Evolutionary conservation across 2,888 invertebrate species (phyloP).

Genomic region (Zeuzera pyrina): DNA sequence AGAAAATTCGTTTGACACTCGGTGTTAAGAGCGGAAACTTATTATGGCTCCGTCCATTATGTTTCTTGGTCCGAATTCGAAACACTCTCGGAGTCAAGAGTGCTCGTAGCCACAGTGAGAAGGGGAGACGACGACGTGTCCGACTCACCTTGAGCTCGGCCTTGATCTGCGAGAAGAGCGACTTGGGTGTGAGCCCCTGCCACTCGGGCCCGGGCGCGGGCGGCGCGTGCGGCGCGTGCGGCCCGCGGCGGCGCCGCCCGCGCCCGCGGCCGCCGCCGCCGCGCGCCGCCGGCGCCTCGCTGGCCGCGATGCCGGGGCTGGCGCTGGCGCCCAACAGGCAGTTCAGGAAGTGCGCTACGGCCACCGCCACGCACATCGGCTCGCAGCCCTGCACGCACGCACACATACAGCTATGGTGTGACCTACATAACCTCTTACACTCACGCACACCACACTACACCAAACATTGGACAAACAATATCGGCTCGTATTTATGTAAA

Average conservation of each 20-base stretch:
- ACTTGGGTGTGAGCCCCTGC: slow-evolving; percentile 88
- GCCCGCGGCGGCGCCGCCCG: slow-evolving; percentile 65
- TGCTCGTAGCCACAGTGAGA: too few relatives aligned
- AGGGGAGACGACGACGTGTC: too few relatives aligned
- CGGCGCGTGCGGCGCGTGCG: slow-evolving; percentile 52
- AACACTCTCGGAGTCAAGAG: too few relatives aligned
- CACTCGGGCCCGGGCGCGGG: slow-evolving; percentile 76
- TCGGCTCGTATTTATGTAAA: too few relatives aligned
- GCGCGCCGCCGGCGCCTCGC: slow-evolving; percentile 16
- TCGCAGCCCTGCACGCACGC: slow-evolving; percentile 78
- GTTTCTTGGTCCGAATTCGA: too few relatives aligned
- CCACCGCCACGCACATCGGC: slow-evolving; percentile 90
- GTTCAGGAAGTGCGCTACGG: slow-evolving; percentile 96
- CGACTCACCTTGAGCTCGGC: slow-evolving; percentile 76
- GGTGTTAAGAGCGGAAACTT: too few relatives aligned
- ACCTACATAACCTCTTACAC: not conserved
- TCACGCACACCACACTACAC: too few relatives aligned
- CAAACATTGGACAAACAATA: slow-evolving; percentile 1
- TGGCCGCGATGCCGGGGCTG: slow-evolving; percentile 12
- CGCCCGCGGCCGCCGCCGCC: slow-evolving; percentile 71
- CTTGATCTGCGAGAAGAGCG: slow-evolving; percentile 91
- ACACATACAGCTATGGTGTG: not conserved
- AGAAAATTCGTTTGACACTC: too few relatives aligned
- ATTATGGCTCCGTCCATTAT: too few relatives aligned
- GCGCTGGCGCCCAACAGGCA: slow-evolving; percentile 88